Conservation (phyloP, 2,113 vertebrate genomes). For the Ptilorrhoa leucosticta region DNA sequence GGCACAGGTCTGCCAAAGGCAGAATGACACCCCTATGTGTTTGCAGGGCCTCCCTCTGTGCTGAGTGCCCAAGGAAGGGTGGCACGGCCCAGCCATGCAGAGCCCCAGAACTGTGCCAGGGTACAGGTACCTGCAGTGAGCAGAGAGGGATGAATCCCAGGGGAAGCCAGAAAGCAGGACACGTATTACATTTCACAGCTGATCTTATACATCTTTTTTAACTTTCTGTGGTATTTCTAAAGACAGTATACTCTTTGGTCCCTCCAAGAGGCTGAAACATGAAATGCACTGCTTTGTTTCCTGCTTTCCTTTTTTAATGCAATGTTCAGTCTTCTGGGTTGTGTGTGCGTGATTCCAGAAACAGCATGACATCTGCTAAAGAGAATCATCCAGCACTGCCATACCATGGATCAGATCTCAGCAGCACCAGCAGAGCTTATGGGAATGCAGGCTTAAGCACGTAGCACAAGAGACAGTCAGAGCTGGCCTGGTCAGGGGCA, state of each 20-base stretch:
- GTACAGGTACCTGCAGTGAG: not conserved
- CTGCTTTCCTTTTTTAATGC: not conserved
- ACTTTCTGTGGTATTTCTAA: not conserved
- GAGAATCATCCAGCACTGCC: not conserved
- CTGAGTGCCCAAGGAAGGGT: not conserved
- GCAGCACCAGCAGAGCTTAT: not conserved
- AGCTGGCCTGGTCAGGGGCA: not conserved
- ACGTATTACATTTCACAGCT: accelerated
- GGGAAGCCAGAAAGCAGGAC: not conserved
- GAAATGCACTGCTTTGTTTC: not conserved
- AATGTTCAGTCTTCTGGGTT: not conserved
- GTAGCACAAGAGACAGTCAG: not conserved
- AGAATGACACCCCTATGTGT: not conserved
- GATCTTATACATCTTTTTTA: not conserved
- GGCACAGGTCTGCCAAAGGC: not conserved
- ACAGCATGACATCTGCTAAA: not conserved
- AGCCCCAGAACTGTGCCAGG: not conserved
- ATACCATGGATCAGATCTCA: not conserved
- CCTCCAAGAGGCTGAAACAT: not conserved
- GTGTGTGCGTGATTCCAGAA: accelerated
- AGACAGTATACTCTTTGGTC: not conserved
- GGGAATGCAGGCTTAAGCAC: not conserved
- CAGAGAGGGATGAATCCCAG: not conserved
- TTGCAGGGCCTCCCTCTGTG: not conserved
- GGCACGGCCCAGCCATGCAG: not conserved